Conservation (phyloP, 37 sponge, comb jelly and placozoan species). For the Cladorhizidae sp. region DNA sequence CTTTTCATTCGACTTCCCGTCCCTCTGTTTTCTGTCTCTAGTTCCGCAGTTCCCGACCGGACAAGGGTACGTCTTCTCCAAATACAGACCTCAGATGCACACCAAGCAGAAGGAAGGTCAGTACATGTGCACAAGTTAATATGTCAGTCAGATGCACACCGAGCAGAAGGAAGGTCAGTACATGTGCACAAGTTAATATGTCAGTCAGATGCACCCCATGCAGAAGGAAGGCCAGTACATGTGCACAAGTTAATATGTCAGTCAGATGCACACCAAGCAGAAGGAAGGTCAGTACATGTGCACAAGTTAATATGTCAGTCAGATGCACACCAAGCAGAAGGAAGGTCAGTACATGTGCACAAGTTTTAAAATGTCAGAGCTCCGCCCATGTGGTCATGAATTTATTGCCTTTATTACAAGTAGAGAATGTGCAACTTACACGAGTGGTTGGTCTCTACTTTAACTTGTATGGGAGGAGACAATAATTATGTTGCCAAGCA, state of each 20-base stretch:
- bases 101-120: slow-evolving; percentile 38
- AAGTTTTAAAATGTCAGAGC: no score
- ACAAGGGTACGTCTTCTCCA: slow-evolving; percentile 8
- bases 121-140: neutral
- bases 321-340: no score
- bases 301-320: no score
- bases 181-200: neutral
- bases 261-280: slow-evolving; percentile 13
- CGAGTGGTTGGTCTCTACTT: no score
- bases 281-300: slow-evolving; percentile 22
- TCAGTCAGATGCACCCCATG: slow-evolving; percentile 1
- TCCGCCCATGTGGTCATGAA: no score
- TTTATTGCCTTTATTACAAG: no score
- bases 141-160: neutral
- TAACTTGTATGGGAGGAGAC: no score
- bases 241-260: no score
- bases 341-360: no score
- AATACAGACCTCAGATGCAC: neutral
- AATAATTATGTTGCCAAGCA: no score
- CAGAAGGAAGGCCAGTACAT: slow-evolving; percentile 30
- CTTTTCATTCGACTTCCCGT: no score
- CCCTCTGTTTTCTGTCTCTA: neutral
- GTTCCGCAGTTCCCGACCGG: neutral
- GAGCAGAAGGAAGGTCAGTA: slow-evolving; percentile 41
- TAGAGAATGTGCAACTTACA: no score